Base-by-base conservation (phyloP, 2,797 vertebrate species). In the Myoxocephalus aenaeus region DNA sequence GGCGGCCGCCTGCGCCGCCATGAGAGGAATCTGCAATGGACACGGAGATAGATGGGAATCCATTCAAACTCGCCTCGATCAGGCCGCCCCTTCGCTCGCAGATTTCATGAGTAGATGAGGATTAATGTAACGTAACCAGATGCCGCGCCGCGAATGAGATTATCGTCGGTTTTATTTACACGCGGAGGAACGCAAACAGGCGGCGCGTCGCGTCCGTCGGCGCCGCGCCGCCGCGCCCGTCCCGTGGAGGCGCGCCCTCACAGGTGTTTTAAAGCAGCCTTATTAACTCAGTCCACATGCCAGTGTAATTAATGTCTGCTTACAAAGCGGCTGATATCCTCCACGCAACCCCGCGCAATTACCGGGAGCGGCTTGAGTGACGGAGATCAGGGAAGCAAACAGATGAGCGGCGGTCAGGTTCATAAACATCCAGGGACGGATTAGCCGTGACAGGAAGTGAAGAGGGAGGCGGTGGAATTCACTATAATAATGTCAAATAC, bases 61-160 rank as follows among this genome's bases (percentile, higher is more conserved):
- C 65, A 87, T 86, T 78, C 86, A 80, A 72, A 87, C 86, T 78
- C 86, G 22, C 77, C 50, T 71, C 20, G 87, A 89, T 85, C 81
- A 88, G 81, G 71, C 40, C 40, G 11, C 40, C 3, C 40, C 40
- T 13, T 5, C 34, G 2, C 34, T 34, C 34, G 6, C 88, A 84
- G 59, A 84, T 86, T 90, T 89, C 73, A 86, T 88, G 85, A 89
- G 85, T 57, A 90, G 90, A 93, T 92, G 91, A 91, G 87, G 77
- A 88, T 90, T 88, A 82, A 92, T 89, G 89, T 65, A 86, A 93
- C 91, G 92, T 92, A 81, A 87, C 82, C 87, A 88, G 86, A 86
- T 82, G 70, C 69, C 66, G 25, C 76, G 86, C 88, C 87, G 77
- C 42, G 56, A 85, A 80, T 18, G 75, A 76, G 86, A 82, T 93